Base-by-base conservation (phyloP, 2,797 vertebrate species). In the Cyprinodon diabolis region DNA sequence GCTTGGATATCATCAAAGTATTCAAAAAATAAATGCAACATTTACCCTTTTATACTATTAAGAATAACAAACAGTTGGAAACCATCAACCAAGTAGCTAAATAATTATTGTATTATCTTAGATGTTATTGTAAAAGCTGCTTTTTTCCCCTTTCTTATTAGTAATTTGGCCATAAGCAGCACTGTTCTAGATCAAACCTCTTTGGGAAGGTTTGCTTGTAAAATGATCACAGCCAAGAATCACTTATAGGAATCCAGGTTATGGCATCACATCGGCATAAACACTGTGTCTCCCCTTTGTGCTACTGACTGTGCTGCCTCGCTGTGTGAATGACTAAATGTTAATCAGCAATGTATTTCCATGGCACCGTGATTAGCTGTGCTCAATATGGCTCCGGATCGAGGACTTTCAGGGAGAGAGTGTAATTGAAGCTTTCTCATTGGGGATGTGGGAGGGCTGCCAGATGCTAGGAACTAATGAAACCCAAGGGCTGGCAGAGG, bases 391-490 rank as follows among this genome's bases (percentile, higher is more conserved):
- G 25, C 74, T 86, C 40, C 45, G 78, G 79, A 89, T 65, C 60
- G 76, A 85, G 49, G 73, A 87, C 84, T 82, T 78, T 80, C 51
- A 78, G 84, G 75, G 78, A 82, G 79, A 74, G 87, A 85, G 74
- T 70, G 75, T 90, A 84, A 91, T 90, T 92, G 87, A 92, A 91
- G 85, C 84, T 81, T 81, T 85, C 76, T 92, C 84, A 84, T 91
- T 92, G 85, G 80, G 78, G 86, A 86, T 82, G 80, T 91, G 79
- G 86, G 88, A 84, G 80, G 81, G 74, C 66, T 85, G 87, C 81
- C 87, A 86, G 86, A 84, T 88, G 86, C 87, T 85, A 84, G 57
- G 73, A 82, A 84, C 87, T 91, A 92, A 93, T 93, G 90, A 93
- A 91, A 91, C 81, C 81, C 81, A 88, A 90, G 80, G 79, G 81